Base-by-base conservation (phyloP, 1,140 invertebrate species). In the Drosophila sp. region DNA sequence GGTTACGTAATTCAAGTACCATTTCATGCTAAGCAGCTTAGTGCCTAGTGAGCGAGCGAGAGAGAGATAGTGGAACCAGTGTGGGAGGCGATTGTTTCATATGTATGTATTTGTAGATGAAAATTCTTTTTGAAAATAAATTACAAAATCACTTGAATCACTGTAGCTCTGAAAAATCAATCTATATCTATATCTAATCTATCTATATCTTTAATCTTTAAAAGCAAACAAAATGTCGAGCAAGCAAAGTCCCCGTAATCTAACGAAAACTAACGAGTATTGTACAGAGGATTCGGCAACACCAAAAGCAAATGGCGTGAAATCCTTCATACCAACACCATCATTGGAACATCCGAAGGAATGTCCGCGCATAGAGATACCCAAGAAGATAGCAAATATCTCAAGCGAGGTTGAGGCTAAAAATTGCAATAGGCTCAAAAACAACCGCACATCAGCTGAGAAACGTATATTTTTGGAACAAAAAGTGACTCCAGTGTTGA, bases 401-500 rank as follows among this genome's bases (percentile, higher is more conserved):
- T 11, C 10, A 0, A 58, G 60, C 0, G 29, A 35, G 6, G 0
- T 0, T 0, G 38, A 61, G 2, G 10, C 1, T 8, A 11, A 8
- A 10, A 61, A 62, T 7, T 87, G 84, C 30, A 61, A 55, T 0
- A 47, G 29, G 1, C 5, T 55, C 0, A 7, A 38, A 0, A 35
- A 3, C 29, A 75, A 78, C 50, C 44, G 4, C 0, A 25, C 77
- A 0, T 4, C 29, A 0, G 64, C 8, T 6, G 66, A 89, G 11
- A 65, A 65, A 10, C 77, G 85, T 0, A n/a, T 2, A 2, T 84
- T 60, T 44, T 8, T 89, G 8, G 61, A 90, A 33, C 41, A 17
- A 8, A 66, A 80, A 10, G 85, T 72, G 40, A 67, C 80, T 23
- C 84, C 84, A 55, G 78, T 90, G 1, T 10, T 89, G 5, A 80